A percentile compares a stretch with the other conserved stretches of the same genome.
Conservation (phyloP, 1,140 invertebrate genomes). For the Pentalonia nigronervosa region DNA sequence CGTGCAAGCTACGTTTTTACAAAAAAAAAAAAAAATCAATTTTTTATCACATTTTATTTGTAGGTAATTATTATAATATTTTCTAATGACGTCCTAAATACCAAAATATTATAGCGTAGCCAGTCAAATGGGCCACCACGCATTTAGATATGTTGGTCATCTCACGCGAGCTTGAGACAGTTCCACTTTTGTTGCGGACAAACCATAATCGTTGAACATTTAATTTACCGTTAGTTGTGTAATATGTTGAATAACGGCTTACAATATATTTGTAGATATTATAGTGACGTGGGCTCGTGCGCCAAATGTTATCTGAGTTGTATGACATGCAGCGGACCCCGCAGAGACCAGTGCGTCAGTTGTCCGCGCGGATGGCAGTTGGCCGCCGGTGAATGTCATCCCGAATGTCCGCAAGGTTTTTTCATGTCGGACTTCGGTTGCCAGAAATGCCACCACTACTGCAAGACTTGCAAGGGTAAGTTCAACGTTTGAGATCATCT, state of each 20-base stretch:
- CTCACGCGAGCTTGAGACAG: background rate
- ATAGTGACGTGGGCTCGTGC: conserved; percentile 82
- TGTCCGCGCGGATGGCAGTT: conserved; percentile 80
- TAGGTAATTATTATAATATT: background rate
- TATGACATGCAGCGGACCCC: conserved; percentile 79
- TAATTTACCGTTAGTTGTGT: background rate
- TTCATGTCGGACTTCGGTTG: conserved; percentile 81
- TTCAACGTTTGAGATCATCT: conserved; percentile 34
- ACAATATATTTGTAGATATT: conserved; percentile 70
- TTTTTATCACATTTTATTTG: background rate
- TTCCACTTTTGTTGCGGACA: background rate
- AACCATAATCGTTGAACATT: background rate
- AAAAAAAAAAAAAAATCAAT: too few relatives aligned
- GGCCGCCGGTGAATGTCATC: conserved; percentile 80
- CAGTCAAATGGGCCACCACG: background rate
- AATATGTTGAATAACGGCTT: background rate
- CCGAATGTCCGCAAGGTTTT: conserved; percentile 83
- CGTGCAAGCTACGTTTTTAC: background rate
- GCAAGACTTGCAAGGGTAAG: conserved; percentile 78
- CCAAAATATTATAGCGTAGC: background rate
- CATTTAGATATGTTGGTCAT: background rate
- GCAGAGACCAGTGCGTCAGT: conserved; percentile 81
- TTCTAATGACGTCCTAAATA: background rate
- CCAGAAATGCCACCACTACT: conserved; percentile 84
- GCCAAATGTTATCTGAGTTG: conserved; percentile 84